A percentile compares a stretch with the other conserved stretches of the same genome.
Conservation (phyloP, 2,888 invertebrate genomes). For the Encarsia formosa region DNA sequence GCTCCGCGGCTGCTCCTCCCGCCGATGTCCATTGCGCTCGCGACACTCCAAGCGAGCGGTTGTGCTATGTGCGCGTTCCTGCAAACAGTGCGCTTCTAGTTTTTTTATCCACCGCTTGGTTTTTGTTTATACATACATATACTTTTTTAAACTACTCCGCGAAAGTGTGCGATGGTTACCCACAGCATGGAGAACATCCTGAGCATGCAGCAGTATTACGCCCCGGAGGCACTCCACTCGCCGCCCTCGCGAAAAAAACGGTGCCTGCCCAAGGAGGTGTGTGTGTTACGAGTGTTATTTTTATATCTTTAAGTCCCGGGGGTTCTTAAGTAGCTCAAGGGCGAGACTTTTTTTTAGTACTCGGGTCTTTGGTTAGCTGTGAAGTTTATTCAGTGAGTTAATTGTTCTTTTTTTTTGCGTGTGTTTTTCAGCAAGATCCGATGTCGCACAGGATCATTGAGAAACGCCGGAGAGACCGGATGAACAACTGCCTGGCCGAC, state of each 20-base stretch:
- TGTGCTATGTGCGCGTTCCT: not conserved
- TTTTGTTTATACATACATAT: too few relatives aligned
- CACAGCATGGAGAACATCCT: constrained; percentile 50
- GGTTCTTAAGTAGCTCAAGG: not conserved
- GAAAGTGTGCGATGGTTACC: constrained; percentile 47
- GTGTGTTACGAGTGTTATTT: not conserved
- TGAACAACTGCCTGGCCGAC: constrained; percentile 96
- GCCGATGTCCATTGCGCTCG: too few relatives aligned
- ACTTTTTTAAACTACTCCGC: too few relatives aligned
- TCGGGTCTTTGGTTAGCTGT: too few relatives aligned
- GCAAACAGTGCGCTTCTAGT: too few relatives aligned
- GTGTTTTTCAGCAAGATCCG: constrained; percentile 74
- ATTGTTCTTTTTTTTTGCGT: not conserved
- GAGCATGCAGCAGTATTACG: constrained; percentile 45
- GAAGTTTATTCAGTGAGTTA: too few relatives aligned
- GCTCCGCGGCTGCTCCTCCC: too few relatives aligned
- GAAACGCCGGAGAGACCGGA: constrained; percentile 88
- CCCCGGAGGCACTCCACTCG: constrained; percentile 37
- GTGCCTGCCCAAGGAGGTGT: constrained; percentile 48
- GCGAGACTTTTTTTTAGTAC: too few relatives aligned
- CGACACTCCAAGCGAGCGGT: too few relatives aligned
- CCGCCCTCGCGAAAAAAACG: constrained; percentile 43
- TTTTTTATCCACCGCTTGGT: too few relatives aligned
- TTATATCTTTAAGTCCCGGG: not conserved
- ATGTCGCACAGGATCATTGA: constrained; percentile 97